Percentiles rank a stretch among this genome's conserved stretches.
Evolutionary conservation across 1,140 invertebrate species (phyloP).

Genomic region (Sitobion miscanthi): DNA sequence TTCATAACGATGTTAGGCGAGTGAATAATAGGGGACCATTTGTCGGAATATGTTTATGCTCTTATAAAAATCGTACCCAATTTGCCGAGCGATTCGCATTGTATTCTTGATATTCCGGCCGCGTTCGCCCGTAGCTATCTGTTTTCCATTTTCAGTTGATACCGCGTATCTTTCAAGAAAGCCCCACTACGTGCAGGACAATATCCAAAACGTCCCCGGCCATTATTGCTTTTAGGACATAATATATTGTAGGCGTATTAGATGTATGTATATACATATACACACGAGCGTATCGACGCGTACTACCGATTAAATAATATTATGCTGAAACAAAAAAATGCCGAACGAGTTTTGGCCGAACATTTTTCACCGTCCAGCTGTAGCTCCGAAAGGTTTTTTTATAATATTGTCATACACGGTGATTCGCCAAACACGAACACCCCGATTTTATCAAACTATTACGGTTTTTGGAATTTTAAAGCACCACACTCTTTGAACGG

Average conservation of each 20-base stretch:
- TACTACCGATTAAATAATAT: neutral
- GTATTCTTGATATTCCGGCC: constrained; percentile 17
- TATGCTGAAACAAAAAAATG: too few relatives aligned
- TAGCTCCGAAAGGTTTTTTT: neutral
- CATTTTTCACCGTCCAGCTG: neutral
- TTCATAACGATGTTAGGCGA: neutral
- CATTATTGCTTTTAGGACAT: neutral
- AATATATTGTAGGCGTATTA: neutral
- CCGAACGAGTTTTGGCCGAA: neutral
- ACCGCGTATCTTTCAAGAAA: neutral
- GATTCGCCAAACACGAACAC: too few relatives aligned
- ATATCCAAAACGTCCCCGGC: neutral
- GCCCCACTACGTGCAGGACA: neutral
- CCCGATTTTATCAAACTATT: too few relatives aligned
- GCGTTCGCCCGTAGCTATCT: neutral
- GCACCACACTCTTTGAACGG: neutral
- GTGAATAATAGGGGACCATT: neutral
- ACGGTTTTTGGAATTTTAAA: too few relatives aligned
- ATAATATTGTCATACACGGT: too few relatives aligned
- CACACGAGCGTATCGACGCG: neutral
- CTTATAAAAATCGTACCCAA: neutral
- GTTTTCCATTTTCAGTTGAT: neutral
- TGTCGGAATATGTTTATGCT: neutral
- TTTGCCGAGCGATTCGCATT: neutral
- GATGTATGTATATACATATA: neutral